Conservation (phyloP, 2,113 vertebrate species). For the Poeciliopsis occidentalis region DNA sequence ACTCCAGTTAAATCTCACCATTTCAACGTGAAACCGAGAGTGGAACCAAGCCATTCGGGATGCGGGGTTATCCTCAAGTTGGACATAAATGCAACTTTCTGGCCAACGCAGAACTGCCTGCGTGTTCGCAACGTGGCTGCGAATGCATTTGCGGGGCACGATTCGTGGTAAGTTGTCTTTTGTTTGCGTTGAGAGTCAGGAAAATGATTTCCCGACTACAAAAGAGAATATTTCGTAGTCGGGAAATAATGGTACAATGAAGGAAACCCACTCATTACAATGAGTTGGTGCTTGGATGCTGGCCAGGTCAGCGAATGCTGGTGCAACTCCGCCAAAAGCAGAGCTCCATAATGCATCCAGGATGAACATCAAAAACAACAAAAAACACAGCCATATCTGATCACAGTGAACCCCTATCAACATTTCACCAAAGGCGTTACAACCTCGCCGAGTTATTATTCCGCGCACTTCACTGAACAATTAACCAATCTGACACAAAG, state of each 20-base stretch:
- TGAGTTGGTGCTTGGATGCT: slow-evolving; percentile 41
- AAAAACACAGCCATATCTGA: slow-evolving; percentile 44
- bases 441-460: slow-evolving; percentile 57
- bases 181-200: not conserved
- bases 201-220: not conserved
- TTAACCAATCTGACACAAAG: slow-evolving; percentile 69
- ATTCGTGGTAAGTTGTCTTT: not conserved
- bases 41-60: not conserved
- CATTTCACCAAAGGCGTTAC: slow-evolving; percentile 53
- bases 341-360: slow-evolving; percentile 28
- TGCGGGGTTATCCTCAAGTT: not conserved
- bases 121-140: too few species aligned
- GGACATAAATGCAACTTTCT: not conserved
- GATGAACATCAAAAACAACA: not conserved
- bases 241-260: not conserved
- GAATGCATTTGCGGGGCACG: not conserved
- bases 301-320: slow-evolving; percentile 38
- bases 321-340: slow-evolving; percentile 36
- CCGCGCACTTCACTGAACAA: slow-evolving; percentile 66
- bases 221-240: not conserved
- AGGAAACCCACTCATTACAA: slow-evolving; percentile 21
- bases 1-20: too few species aligned
- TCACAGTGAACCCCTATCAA: slow-evolving; percentile 47
- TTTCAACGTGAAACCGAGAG: too few species aligned
- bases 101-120: not conserved